Percentiles rank a stretch among this genome's conserved stretches.
Evolutionary conservation across 2,888 invertebrate species (phyloP).

Genomic region (Lepeophtheirus nordmannii): DNA sequence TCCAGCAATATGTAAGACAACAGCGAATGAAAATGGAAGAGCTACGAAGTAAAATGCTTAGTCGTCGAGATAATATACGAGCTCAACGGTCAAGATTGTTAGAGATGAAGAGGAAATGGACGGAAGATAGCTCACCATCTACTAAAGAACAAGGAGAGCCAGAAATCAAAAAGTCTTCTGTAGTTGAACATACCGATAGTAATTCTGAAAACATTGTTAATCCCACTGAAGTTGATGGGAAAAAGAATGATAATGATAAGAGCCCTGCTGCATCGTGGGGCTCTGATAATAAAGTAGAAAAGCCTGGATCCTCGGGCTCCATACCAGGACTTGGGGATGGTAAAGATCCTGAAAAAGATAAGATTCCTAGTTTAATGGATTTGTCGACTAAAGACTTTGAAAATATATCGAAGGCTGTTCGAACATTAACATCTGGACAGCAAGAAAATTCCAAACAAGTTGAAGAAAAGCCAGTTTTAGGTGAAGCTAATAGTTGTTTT

Average conservation of each 20-base stretch:
- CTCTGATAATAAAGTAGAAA: neutral
- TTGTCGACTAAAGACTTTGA: neutral
- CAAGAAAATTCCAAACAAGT: too few relatives aligned
- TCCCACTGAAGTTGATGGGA: neutral
- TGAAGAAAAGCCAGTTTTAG: too few relatives aligned
- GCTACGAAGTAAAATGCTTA: neutral
- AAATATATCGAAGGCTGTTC: constrained; percentile 1
- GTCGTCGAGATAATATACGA: constrained; percentile 6
- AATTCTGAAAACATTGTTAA: neutral
- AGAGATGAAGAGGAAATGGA: neutral
- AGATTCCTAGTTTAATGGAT: neutral
- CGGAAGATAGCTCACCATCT: neutral
- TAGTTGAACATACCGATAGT: neutral
- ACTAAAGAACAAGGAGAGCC: neutral
- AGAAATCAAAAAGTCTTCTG: neutral
- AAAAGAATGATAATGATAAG: neutral
- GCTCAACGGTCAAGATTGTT: neutral
- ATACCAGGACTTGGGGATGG: constrained; percentile 19
- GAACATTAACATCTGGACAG: neutral
- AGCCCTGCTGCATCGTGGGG: neutral
- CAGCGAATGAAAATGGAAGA: constrained; percentile 5
- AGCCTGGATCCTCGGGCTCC: neutral
- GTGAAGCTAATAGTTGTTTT: too few relatives aligned
- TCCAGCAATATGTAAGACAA: constrained; percentile 8
- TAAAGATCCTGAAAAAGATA: constrained; percentile 9